Evolutionary conservation across 64 coral and sea anemone species (phyloP).

Genomic region (Actinia tenebrosa): DNA sequence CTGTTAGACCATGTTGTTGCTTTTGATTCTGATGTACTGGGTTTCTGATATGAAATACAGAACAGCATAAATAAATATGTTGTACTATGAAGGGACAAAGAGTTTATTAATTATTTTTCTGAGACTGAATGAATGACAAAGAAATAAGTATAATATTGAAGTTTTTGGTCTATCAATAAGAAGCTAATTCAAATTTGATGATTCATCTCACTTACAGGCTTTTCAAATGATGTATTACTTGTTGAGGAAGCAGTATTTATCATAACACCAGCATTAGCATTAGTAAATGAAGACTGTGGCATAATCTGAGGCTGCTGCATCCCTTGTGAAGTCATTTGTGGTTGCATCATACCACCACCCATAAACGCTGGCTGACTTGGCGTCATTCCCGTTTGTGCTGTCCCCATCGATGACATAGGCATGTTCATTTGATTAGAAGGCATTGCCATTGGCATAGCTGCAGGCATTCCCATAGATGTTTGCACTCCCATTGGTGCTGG

Average conservation of each 20-base stretch:
- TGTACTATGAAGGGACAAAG: too few relatives aligned
- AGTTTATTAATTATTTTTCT: too few relatives aligned
- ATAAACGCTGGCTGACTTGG: background rate
- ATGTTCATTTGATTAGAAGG: background rate
- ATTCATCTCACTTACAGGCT: background rate
- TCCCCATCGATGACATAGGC: background rate
- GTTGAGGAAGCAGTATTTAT: background rate
- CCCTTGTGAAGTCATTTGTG: background rate
- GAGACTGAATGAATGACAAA: too few relatives aligned
- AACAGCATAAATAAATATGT: too few relatives aligned
- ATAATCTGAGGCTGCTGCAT: background rate
- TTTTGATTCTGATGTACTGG: constrained; percentile 10
- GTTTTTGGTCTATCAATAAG: background rate
- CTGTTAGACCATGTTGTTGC: constrained; percentile 98
- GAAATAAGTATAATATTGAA: background rate
- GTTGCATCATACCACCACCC: constrained; percentile 6
- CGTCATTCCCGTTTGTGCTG: constrained; percentile 2
- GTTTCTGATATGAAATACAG: constrained; percentile 17
- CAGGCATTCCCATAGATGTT: constrained; percentile 8
- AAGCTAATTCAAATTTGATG: background rate
- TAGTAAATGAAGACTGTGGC: background rate
- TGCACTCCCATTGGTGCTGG: background rate
- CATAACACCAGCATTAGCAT: background rate
- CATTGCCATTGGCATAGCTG: constrained; percentile 13
- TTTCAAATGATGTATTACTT: background rate